Conservation (phyloP, 2,888 invertebrate species). For the Baronia brevicornis region DNA sequence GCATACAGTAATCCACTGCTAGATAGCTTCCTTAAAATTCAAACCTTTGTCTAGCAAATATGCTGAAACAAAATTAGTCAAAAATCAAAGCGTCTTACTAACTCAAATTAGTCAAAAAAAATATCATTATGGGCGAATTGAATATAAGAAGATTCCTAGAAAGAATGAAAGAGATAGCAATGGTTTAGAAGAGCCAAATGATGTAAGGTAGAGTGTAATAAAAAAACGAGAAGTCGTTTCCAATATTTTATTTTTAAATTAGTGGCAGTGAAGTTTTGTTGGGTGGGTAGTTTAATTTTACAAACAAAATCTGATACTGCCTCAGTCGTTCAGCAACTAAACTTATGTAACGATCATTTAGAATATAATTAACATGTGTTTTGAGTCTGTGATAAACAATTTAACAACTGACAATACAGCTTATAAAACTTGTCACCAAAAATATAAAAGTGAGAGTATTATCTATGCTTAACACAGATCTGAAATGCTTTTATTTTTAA, state of each 20-base stretch:
- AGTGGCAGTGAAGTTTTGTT: conserved; percentile 73
- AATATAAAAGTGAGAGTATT: no score
- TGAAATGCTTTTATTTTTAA: no score
- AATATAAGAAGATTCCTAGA: background rate
- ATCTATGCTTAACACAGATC: no score
- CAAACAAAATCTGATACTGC: conserved; percentile 58
- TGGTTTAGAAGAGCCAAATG: background rate
- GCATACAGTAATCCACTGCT: no score
- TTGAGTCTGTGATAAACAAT: conserved; percentile 9
- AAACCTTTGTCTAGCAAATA: no score
- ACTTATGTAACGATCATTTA: conserved; percentile 2
- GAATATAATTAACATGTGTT: conserved; percentile 3
- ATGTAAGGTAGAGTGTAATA: background rate
- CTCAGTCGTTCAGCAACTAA: conserved; percentile 30
- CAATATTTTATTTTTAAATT: conserved; percentile 75
- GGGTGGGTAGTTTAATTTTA: conserved; percentile 51
- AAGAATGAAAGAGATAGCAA: background rate
- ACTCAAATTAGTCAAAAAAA: no score
- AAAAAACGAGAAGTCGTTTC: conserved; percentile 40
- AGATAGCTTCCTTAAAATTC: no score
- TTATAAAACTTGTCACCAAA: no score
- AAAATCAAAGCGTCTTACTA: no score
- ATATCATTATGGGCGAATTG: no score
- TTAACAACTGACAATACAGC: background rate
- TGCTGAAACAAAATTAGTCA: no score